Conservation (phyloP, 2,113 vertebrate species). For the Morphnarchus princeps region DNA sequence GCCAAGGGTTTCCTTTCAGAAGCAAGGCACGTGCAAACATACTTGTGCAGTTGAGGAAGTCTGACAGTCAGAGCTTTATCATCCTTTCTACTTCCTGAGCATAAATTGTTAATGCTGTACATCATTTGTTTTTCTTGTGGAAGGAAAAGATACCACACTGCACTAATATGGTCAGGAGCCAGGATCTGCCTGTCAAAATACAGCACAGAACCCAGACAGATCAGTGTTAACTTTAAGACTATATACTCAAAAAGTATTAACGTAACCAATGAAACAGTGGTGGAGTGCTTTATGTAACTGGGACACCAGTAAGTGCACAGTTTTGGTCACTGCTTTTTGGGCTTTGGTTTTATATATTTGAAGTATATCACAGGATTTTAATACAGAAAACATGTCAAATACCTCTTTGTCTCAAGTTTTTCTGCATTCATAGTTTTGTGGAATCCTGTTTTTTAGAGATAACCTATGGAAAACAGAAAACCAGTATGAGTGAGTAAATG, state of each 20-base stretch:
- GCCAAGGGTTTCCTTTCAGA: not conserved
- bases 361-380: not conserved
- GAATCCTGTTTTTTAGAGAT: not conserved
- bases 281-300: not conserved
- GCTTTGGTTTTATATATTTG: not conserved
- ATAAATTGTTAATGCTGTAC: not conserved
- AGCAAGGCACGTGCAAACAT: not conserved
- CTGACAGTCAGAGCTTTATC: not conserved
- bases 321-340: not conserved
- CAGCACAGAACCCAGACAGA: not conserved
- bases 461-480: slow-evolving; percentile 30
- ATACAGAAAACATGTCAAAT: slow-evolving; percentile 9
- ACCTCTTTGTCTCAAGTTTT: not conserved
- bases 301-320: not conserved
- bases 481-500: not conserved
- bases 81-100: not conserved
- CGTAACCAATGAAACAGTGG: not conserved
- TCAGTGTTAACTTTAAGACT: not conserved
- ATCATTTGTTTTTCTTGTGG: not conserved
- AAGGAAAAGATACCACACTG: not conserved
- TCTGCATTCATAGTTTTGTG: not conserved
- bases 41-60: not conserved
- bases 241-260: not conserved
- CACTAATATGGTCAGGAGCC: not conserved
- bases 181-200: not conserved